Evolutionary conservation across 2,113 vertebrate genomes (phyloP).

Genomic region (Oncorhynchus masou): DNA sequence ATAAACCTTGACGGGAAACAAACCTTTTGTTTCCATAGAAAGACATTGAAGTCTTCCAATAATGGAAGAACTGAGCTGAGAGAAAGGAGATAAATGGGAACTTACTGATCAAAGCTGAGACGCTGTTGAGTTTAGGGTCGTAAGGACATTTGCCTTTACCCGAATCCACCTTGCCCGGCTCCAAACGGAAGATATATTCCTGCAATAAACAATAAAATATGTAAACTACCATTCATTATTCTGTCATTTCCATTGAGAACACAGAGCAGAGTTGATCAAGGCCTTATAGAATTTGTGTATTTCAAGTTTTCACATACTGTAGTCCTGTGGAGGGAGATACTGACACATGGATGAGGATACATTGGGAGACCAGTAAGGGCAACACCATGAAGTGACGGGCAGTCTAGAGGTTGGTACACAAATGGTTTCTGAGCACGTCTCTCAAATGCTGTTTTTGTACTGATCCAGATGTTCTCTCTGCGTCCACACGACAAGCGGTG

Average conservation of each 20-base stretch:
- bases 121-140: conserved; percentile 96
- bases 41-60: conserved; percentile 17
- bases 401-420: not conserved
- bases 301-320: not conserved
- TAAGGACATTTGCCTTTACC: conserved; percentile 98
- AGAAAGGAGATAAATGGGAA: conserved; percentile 37
- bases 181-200: conserved; percentile 97
- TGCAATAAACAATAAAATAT: conserved; percentile 53
- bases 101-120: conserved; percentile 96
- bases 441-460: not conserved
- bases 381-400: not conserved
- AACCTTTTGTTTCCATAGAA: conserved; percentile 1
- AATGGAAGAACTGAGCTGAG: not conserved
- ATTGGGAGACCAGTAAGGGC: too few relatives aligned
- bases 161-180: conserved; percentile 94
- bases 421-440: not conserved
- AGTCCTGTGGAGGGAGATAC: too few relatives aligned
- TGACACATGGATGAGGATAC: too few relatives aligned
- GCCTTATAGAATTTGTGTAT: not conserved
- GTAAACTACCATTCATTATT: not conserved
- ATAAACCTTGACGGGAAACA: not conserved
- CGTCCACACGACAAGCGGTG: too few relatives aligned
- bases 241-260: not conserved
- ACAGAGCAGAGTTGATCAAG: not conserved
- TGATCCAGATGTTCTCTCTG: conserved; percentile 12